These are phyloP conservation scores for Drosophila nannoptera DNA, from an alignment of 1,140 invertebrate species.

Conservation along the genomic window DNA sequence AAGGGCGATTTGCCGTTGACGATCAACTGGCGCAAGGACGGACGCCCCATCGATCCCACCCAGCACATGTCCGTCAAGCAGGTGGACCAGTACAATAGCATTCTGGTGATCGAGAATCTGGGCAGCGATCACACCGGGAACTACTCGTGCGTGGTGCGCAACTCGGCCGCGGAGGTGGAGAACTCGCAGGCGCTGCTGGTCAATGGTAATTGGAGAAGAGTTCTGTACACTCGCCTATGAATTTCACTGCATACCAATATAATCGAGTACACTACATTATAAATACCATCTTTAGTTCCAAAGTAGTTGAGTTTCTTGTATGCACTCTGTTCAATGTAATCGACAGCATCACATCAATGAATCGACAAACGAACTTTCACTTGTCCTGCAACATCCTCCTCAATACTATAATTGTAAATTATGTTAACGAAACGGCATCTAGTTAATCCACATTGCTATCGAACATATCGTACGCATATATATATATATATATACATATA, in stretches of 20 bases:
- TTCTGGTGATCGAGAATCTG: constrained; percentile 88
- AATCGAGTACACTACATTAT: constrained; percentile 11
- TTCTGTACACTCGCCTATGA: constrained; percentile 6
- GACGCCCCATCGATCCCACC: constrained; percentile 82
- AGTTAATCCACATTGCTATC: constrained; percentile 32
- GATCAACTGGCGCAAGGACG: constrained; percentile 89
- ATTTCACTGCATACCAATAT: background rate
- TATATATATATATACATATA: background rate
- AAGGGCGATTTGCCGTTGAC: constrained; percentile 88
- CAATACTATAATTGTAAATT: constrained; percentile 27
- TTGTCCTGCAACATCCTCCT: constrained; percentile 39
- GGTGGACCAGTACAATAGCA: constrained; percentile 88
- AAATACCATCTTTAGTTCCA: constrained; percentile 54
- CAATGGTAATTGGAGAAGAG: constrained; percentile 84
- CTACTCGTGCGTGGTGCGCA: constrained; percentile 87
- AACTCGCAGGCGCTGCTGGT: constrained; percentile 87
- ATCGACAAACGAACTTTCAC: constrained; percentile 19
- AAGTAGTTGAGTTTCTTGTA: constrained; percentile 69
- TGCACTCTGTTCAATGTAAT: constrained; percentile 67
- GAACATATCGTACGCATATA: constrained; percentile 16
- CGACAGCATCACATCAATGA: constrained; percentile 5
- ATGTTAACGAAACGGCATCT: constrained; percentile 50
- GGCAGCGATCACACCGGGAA: constrained; percentile 88
- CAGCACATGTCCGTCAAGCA: constrained; percentile 84
- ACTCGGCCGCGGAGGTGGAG: constrained; percentile 86